Base-by-base conservation (phyloP, 2,113 vertebrate genomes). In the Choloepus hoffmanni region DNA sequence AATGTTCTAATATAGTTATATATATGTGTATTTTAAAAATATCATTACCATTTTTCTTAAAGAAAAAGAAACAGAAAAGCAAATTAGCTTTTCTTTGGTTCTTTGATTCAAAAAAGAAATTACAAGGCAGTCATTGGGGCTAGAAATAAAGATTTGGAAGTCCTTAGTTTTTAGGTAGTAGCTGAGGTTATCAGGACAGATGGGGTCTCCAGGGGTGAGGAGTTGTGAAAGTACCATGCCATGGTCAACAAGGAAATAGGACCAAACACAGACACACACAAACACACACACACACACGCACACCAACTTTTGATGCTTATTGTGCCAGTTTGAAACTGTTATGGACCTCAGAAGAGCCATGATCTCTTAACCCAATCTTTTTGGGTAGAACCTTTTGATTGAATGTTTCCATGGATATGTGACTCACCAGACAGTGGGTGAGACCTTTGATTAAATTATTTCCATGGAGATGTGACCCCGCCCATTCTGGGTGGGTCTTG, bases 1-100 rank as follows among this genome's bases (percentile, higher is more conserved):
- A 76, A 33, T 90, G 10, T 90, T 48, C 58, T 84, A 79, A 85
- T 73, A 24, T 14, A 50, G 15, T 40, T 58, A 18, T 68, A n/a
- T 65, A 6, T 89, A 19, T 68, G 19, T 79, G 30, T 85, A 14
- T 43, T 77, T 26, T 73, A 26, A 58, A 58, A 58, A 45, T 55
- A 53, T 14, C 18, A 90, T 58, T 88, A 83, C 65, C 0, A 36
- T 60, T 94, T 87, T 26, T 92, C 12, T 85, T 90, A 77, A 93
- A 85, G 60, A 67, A 77, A 86, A 90, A 48, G 60, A 76, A 89
- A 89, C 89, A 77, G 28, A 43, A 95, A 96, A 83, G 24, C 2
- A 70, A 78, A 62, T 77, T 30, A 86, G 70, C 3, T 76, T 68
- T 78, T 85, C 7, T 86, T 89, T 82, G 50, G 73, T 73, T 8